Evolutionary conservation across 1,140 invertebrate genomes (phyloP).

Genomic region (Maconellicoccus hirsutus): DNA sequence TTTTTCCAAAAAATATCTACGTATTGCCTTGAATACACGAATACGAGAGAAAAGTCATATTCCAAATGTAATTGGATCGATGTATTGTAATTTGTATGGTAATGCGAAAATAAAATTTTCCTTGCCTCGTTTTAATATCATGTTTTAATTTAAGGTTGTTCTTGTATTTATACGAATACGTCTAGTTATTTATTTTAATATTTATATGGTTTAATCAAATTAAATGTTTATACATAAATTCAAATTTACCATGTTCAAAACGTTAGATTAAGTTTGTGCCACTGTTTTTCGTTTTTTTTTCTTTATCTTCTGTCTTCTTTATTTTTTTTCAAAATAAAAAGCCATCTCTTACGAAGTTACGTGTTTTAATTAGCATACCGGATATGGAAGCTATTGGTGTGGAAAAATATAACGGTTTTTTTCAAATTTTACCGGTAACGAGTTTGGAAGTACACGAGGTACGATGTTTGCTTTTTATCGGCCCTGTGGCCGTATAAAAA

Average conservation of each 20-base stretch:
- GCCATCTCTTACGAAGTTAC: neutral
- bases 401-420: no score
- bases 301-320: neutral
- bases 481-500: no score
- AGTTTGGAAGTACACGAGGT: no score
- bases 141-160: neutral
- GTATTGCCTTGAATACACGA: no score
- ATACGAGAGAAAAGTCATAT: no score
- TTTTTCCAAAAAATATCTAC: no score
- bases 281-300: slow-evolving; percentile 11
- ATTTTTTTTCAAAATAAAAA: neutral
- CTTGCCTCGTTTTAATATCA: neutral
- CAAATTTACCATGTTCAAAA: slow-evolving; percentile 17
- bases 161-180: neutral
- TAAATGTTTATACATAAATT: slow-evolving; percentile 14
- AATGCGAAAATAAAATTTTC: neutral
- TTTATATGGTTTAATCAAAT: slow-evolving; percentile 16
- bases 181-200: slow-evolving; percentile 16
- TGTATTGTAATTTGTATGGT: neutral
- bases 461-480: no score
- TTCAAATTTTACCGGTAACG: no score
- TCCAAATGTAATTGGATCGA: no score
- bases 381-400: no score
- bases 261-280: slow-evolving; percentile 15
- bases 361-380: neutral